Base-by-base conservation (phyloP, 2,888 invertebrate species). In the Eilema depressum region DNA sequence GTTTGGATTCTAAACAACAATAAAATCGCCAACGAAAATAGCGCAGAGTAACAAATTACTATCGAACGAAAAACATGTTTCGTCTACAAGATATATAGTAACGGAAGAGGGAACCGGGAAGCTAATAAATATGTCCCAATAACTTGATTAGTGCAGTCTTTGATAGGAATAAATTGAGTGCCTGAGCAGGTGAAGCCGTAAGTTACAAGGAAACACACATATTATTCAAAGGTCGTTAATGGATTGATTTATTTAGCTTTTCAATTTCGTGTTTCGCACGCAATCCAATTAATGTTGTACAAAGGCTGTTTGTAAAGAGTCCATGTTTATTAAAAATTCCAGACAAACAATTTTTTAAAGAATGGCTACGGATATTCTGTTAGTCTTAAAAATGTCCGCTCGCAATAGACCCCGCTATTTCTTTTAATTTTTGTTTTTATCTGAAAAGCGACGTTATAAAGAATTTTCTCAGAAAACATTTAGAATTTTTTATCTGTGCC, bases 11-110 rank as follows among this genome's bases (percentile, higher is more conserved):
- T 83, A 85, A 86, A 86, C 86, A 88, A 88, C 87, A 89, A 91
- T 91, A 88, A 89, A 89, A 86, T 86, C 81, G 84, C 75, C 79
- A 82, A 83, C 85, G 84, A 85, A 87, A 86, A 87, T 85, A 85
- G 80, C 82, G 76, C 65, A 82, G 78, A 83, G 78, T 84, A 84
- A 86, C 86, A 87, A 87, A 88, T 88, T 86, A 87, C 83, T 81
- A 78, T 79, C 78, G 79, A 77, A 81, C 83, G 75, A 83, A 85
- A 75, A 83, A 83, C 83, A 87, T 87, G 86, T 85, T 85, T 84
- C 83, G 81, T 82, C 74, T 69, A 75, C 73, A 75, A 86, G 82
- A 87, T 86, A 86, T 85, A 87, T 83, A 81, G 78, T 73, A 77
- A 78, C 76, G 8, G 64, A 28, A 77, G 80, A 79, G 81, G 77